Base-by-base conservation (phyloP, 2,888 invertebrate species). In the Epistrophella euchroma region DNA sequence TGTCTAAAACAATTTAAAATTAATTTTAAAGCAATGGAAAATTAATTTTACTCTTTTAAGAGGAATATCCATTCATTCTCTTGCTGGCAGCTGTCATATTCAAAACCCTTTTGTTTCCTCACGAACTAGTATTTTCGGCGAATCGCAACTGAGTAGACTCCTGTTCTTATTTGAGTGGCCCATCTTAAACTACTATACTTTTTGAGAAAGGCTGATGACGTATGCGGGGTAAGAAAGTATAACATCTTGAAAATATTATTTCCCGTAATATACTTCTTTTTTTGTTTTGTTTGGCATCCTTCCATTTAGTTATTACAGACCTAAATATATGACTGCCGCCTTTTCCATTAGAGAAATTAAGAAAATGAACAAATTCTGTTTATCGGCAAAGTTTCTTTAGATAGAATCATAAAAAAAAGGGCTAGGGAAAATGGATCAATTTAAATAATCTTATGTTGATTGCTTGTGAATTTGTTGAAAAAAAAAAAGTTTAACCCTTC, bases 361-460 rank as follows among this genome's bases (percentile, higher is more conserved):
- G 68, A 68, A 47, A 68, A 86, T 76, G 47, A 68, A 76, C 55
- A 73, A 71, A 73, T 52, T 58, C 19, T 71, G 37, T 13, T 62
- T 22, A 56, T 64, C 40, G 58, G 28, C 19, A 52, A 74, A 70
- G 45, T 78, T 66, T 25, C n/a, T 28, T 58, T 9, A 45, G 22
- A 35, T 47, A 82, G n/a, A 19, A 84, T 62, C 28, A 60, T 52
- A 50, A 66, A 28, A 79, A 60, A 68, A 43, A 6, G 13, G 4
- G 11, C n/a, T n/a, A n/a, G 80, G 47, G 68, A 50, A 72, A 80
- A 28, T 70, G 77, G 70, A 81, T 35, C 74, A 86, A 82, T 86
- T 86, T 82, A 77, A 86, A 78, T 82, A 86, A 82, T 82, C 82
- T 78, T 45, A 77, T 74, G 74, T 86, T 82, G 82, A 86, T 86